Evolutionary conservation across 1,140 invertebrate species (phyloP).

Genomic region (Batillaria attramentaria): DNA sequence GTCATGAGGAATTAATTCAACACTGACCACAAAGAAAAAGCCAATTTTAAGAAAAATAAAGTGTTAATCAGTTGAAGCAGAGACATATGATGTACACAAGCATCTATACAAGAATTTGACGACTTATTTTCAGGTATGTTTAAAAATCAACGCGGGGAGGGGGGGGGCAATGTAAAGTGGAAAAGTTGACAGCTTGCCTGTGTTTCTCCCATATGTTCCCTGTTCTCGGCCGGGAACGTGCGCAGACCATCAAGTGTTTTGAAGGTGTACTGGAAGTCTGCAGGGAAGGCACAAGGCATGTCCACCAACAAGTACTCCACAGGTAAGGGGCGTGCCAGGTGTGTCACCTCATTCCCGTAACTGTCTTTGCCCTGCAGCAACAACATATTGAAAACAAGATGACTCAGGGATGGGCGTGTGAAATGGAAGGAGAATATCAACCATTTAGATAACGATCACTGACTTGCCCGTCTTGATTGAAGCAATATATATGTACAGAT

Average conservation of each 20-base stretch:
- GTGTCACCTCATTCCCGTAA: conserved; percentile 97
- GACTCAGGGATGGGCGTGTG: too few relatives aligned
- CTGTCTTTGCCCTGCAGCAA: conserved; percentile 91
- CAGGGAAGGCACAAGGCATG: conserved; percentile 95
- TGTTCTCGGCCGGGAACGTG: conserved; percentile 89
- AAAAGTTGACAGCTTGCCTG: conserved; percentile 53
- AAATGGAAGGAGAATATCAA: too few relatives aligned
- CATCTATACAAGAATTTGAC: too few relatives aligned
- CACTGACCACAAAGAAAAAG: too few relatives aligned
- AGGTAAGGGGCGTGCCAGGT: conserved; percentile 93
- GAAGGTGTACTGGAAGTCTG: conserved; percentile 86
- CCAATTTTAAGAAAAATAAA: too few relatives aligned
- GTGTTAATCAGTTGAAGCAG: too few relatives aligned
- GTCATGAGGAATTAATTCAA: too few relatives aligned
- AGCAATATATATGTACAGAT: too few relatives aligned
- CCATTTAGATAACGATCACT: too few relatives aligned
- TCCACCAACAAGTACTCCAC: conserved; percentile 98
- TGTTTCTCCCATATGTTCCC: conserved; percentile 72
- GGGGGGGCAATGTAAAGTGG: background rate
- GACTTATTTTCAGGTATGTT: background rate
- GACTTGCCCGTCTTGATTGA: too few relatives aligned
- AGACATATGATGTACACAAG: too few relatives aligned
- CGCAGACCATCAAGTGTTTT: conserved; percentile 76
- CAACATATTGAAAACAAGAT: conserved; percentile 58
- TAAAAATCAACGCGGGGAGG: background rate